phyloP scores from a whole-genome alignment of 2,113 vertebrate species.

The Progne subis region DNA sequence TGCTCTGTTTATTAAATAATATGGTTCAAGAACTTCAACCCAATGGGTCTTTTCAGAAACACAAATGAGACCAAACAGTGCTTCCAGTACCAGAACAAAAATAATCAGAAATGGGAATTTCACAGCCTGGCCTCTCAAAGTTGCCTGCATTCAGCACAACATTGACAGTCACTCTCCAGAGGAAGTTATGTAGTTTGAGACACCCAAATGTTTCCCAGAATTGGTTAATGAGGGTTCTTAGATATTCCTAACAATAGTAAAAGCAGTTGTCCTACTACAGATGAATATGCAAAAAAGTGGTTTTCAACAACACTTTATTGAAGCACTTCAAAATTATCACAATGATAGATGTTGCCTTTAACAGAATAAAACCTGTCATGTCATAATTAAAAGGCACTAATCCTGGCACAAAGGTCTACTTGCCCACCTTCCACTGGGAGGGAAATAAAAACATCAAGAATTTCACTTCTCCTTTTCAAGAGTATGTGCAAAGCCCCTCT shows the following conservation, averaged over 20 bases:
- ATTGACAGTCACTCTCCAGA: neutral
- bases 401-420: constrained; percentile 60
- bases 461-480: neutral
- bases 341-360: constrained; percentile 55
- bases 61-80: neutral
- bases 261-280: neutral
- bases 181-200: neutral
- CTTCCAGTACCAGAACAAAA: neutral
- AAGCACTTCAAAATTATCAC: constrained; percentile 62
- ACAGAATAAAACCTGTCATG: constrained; percentile 46
- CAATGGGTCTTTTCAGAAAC: neutral
- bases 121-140: neutral
- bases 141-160: neutral
- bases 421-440: constrained; percentile 26
- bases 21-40: neutral
- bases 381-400: constrained; percentile 60
- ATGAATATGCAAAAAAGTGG: neutral
- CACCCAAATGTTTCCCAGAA: neutral
- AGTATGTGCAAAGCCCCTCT: neutral
- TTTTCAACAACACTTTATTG: constrained; percentile 62
- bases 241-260: neutral
- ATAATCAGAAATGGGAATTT: neutral
- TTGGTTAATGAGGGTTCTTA: neutral
- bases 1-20: neutral
- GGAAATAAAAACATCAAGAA: neutral